Conservation (phyloP, 2,888 invertebrate species). For the Chrysolina americana region DNA sequence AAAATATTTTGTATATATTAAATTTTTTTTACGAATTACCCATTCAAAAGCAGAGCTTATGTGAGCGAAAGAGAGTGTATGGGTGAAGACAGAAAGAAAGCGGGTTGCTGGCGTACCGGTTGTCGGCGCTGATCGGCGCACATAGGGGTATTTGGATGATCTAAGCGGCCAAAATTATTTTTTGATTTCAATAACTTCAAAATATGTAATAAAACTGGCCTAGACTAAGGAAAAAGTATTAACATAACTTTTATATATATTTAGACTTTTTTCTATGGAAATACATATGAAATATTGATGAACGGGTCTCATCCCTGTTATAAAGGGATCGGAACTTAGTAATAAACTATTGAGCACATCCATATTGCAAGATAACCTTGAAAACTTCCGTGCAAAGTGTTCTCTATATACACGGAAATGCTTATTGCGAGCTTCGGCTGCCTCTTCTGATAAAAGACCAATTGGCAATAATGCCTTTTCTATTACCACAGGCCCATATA, state of each 20-base stretch:
- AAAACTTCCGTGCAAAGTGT: background rate
- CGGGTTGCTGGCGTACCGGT: too few relatives aligned
- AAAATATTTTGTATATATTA: too few relatives aligned
- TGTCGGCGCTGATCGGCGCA: too few relatives aligned
- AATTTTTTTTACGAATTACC: too few relatives aligned
- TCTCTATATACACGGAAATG: constrained; percentile 20
- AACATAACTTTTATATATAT: background rate
- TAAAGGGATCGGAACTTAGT: constrained; percentile 27
- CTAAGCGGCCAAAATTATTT: constrained; percentile 2
- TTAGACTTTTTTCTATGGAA: background rate
- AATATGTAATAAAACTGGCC: background rate
- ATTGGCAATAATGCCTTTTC: constrained; percentile 25
- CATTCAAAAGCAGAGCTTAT: too few relatives aligned
- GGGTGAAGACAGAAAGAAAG: too few relatives aligned
- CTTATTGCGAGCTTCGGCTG: constrained; percentile 22
- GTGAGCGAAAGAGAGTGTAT: too few relatives aligned
- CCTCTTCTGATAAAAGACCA: constrained; percentile 30
- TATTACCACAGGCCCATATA: constrained; percentile 23
- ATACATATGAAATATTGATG: background rate
- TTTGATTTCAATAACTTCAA: background rate
- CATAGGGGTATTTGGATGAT: constrained; percentile 6
- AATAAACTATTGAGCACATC: constrained; percentile 25
- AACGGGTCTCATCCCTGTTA: background rate
- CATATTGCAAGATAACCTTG: background rate
- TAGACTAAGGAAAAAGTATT: background rate